Base-by-base conservation (phyloP, 2,113 vertebrate species). In the Ariopsis seemanni region DNA sequence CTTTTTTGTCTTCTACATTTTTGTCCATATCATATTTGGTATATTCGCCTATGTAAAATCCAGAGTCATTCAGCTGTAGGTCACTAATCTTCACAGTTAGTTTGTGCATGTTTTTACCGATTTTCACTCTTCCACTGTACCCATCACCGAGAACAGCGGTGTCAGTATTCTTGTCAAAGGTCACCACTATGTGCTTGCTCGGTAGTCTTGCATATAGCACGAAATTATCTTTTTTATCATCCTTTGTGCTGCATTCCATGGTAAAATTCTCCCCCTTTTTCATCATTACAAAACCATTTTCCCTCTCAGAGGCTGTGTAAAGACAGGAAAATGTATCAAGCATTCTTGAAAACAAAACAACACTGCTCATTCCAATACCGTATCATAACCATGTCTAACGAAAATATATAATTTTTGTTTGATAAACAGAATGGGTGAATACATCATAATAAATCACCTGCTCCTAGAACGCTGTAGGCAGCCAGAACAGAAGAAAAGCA, bases 101-200 rank as follows among this genome's bases (percentile, higher is more conserved):
- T 82, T 82, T 63, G 2, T 82, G 8, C 1, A 25, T 2, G 18
- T 7, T 14, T 18, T 20, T 17, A 63, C 4, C 65, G 34, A 63
- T 4, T 14, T 12, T 25, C 58, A 63, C 20, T 15, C 81, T 65
- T 50, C n/a, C 11, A 1, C 0, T 48, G 58, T 82, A 65, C 9
- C 65, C 0, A 0, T 1, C 0, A 63, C 1, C 0, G 0, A n/a
- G 4, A 82, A 0, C n/a, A 8, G 1, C 0, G 0, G 0, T 34
- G 22, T 34, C 20, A 7, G 0, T 50, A 3, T 1, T 9, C 4
- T 0, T 8, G 9, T 82, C 81, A 82, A 50, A 65, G 12, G 17
- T 1, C 30, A 7, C 0, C 18, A 82, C 2, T 50, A 25, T 2
- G 42, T 63, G 5, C 1, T 48, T 82, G 6, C 18, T 15, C 1